phyloP scores from a whole-genome alignment of 64 coral and sea anemone genomes.

The Montipora foliosa region DNA sequence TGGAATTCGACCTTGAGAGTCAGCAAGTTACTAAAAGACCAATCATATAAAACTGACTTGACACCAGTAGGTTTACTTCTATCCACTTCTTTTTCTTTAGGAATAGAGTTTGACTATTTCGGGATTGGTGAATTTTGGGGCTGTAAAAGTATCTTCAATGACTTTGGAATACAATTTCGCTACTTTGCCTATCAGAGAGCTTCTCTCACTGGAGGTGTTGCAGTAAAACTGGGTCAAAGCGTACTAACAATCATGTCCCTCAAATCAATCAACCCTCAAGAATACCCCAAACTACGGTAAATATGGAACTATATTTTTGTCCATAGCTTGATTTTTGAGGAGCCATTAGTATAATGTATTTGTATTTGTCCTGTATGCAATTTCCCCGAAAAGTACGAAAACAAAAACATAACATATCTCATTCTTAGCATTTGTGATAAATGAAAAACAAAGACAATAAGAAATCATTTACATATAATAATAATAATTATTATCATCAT shows the following conservation, averaged over 20 bases:
- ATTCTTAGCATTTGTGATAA: too few relatives aligned
- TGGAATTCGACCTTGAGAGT: too few relatives aligned
- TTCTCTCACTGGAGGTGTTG: constrained; percentile 39
- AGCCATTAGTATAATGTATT: too few relatives aligned
- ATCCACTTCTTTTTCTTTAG: neutral
- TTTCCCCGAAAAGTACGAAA: too few relatives aligned
- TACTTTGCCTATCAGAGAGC: constrained; percentile 57
- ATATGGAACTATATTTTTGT: neutral
- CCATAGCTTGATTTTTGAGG: neutral
- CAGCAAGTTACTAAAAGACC: too few relatives aligned
- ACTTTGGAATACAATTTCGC: constrained; percentile 61
- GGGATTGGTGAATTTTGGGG: constrained; percentile 73
- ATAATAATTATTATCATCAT: too few relatives aligned
- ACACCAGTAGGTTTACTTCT: neutral
- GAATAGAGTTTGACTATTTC: constrained; percentile 59
- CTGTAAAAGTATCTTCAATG: constrained; percentile 44
- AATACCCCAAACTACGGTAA: constrained; percentile 40
- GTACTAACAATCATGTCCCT: constrained; percentile 21
- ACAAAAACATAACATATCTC: too few relatives aligned
- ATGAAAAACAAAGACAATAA: too few relatives aligned
- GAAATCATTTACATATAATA: too few relatives aligned
- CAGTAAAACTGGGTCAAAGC: constrained; percentile 35
- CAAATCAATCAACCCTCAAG: neutral
- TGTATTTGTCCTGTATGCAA: too few relatives aligned
- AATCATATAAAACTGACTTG: too few relatives aligned